Evolutionary conservation across 2,888 invertebrate species (phyloP), one percentile per base, ranked within the genome.

Genomic region (Slavum lentiscoides): DNA sequence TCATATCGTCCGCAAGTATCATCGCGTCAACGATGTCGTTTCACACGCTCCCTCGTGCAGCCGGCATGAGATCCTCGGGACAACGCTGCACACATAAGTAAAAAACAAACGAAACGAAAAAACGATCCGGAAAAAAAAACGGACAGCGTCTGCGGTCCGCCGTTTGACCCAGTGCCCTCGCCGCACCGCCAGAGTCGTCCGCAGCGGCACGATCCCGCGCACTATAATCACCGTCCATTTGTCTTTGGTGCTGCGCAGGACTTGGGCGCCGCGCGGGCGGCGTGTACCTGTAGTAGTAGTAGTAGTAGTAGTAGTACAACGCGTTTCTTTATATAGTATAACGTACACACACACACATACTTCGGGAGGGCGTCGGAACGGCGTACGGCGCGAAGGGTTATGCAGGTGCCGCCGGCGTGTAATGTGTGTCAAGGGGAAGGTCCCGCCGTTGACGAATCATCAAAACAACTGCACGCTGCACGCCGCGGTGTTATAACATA

Each of bases 391-490:
- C 58, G 75, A 67, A 67, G 75, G 67, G 75, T 76, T 76, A 76
- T 23, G 80, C 80, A 80, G 80, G 80, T 80, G 80, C 80, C 80
- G 59, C 80, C 62, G 61, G 30, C 30, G 30, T 30, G 4, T 69
- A 80, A 80, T 80, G 72, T 80, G 80, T 80, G 80, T 80, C 80
- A 80, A 80, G 80, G 80, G 80, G 80, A 80, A 80, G 80, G 80
- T 80, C 80, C 80, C 80, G 80, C 72, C 72, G 80, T 72, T 72
- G 80, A 30, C 30, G 30, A 80, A 80, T 80, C 80, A 72, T 80
- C 72, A 80, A 80, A 70, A 80, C 80, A 77, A 77, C 77, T 30
- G 58, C 43, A 43, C 43, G 1, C 8, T 43, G 43, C 9, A 43
- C 43, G 43, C 30, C 30, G 30, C 30, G 30, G 30, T 30, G 30